A percentile compares a stretch with the other conserved stretches of the same genome.
These are phyloP conservation scores for Ophioderma brevispina DNA, from an alignment of 35 echinoderm and acorn worm genomes.

Conservation along the genomic window DNA sequence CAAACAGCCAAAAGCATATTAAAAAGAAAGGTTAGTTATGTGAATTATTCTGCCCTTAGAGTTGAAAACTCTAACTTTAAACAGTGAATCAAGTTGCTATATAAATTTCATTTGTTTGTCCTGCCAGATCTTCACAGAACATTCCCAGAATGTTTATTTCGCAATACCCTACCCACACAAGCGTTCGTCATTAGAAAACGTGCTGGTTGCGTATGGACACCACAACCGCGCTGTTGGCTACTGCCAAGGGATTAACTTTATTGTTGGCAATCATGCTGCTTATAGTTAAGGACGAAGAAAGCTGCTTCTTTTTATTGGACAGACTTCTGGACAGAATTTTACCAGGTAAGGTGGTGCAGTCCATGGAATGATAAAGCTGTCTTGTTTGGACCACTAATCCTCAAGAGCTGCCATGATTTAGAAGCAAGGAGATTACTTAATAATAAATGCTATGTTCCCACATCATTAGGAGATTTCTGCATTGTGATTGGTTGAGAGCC, in stretches of 20 bases:
- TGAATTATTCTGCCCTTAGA: too few species aligned
- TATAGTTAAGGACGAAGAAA: slow-evolving; percentile 92
- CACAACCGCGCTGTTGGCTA: slow-evolving; percentile 80
- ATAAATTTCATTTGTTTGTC: slow-evolving; percentile 14
- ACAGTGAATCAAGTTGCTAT: too few species aligned
- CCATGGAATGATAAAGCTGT: too few species aligned
- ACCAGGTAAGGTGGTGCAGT: slow-evolving; percentile 66
- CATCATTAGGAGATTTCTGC: too few species aligned
- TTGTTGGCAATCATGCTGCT: slow-evolving; percentile 90
- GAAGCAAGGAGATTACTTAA: too few species aligned
- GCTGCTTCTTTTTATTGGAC: slow-evolving; percentile 88
- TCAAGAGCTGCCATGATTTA: too few species aligned
- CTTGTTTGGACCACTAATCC: too few species aligned
- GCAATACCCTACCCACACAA: slow-evolving; percentile 68
- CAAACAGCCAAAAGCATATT: too few species aligned
- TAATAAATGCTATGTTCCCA: too few species aligned
- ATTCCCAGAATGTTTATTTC: slow-evolving; percentile 98
- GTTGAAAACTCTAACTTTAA: too few species aligned
- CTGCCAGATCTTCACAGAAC: slow-evolving; percentile 92
- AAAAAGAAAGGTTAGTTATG: too few species aligned
- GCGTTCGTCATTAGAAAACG: slow-evolving; percentile 58
- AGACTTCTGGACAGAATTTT: slow-evolving; percentile 68
- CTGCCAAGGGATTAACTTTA: slow-evolving; percentile 96
- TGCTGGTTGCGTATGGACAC: slow-evolving; percentile 77
- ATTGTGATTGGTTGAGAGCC: too few species aligned